Base-by-base conservation (phyloP, 2,797 vertebrate genomes). In the Gallinago solitaria region DNA sequence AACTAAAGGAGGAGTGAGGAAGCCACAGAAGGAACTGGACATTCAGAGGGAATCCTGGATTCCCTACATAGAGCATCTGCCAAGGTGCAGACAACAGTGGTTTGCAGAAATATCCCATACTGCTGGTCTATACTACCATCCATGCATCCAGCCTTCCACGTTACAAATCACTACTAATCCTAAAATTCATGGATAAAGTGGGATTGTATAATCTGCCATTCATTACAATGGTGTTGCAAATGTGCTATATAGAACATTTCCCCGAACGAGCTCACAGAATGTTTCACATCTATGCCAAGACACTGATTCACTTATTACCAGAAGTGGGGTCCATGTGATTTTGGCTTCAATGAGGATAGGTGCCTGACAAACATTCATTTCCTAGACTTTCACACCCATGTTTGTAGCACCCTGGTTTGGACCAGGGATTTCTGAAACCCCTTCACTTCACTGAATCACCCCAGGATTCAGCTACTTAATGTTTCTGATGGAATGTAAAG, bases 41-140 rank as follows among this genome's bases (percentile, higher is more conserved):
- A n/a, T 41, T n/a, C 27, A 27, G 30, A 11, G 2, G 3, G 21
- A 18, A 21, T 17, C 47, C 28, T 69, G 1, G 0, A 6, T 60
- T 70, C 61, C 51, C 41, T 70, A 8, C 14, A 2, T 0, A 19
- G 12, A 16, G 37, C 0, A 1, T 27, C 25, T 67, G 25, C 48
- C 23, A 83, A 54, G 45, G 32, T 60, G 47, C 23, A 23, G 16
- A 41, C 16, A 37, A 8, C 39, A 30, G 11, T 0, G 8, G 19
- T 33, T 51, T 83, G 18, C 75, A 63, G 35, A 68, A 54, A n/a
- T 15, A 33, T 18, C 35, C 25, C 12, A 0, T 18, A 21, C 25
- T 75, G 37, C 23, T 15, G n/a, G 12, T 14, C 32, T 32, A 10
- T 15, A 8, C 9, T 30, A 33, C 9, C 24, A 39, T 11, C 24